These are phyloP conservation scores for Podarcis siculus DNA, from an alignment of 2,797 vertebrate species.

Conservation along the genomic window DNA sequence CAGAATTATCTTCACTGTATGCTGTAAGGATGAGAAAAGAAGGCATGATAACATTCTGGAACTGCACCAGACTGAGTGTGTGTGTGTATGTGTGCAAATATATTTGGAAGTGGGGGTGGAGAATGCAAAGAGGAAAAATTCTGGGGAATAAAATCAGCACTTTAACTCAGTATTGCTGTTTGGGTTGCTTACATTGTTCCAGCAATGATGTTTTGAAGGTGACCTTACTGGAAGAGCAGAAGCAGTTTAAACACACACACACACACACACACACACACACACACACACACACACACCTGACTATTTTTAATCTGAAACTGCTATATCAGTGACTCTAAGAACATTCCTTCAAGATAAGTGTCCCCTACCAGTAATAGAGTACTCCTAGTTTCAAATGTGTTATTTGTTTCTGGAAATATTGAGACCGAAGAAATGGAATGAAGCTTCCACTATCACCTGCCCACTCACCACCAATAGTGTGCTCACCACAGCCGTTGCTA, in stretches of 20 bases:
- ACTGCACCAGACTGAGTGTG: not conserved
- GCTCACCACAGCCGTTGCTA: too few species aligned
- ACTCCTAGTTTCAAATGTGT: too few species aligned
- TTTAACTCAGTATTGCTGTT: not conserved
- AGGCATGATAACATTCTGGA: not conserved
- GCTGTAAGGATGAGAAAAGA: constrained; percentile 73
- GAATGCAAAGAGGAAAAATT: not conserved
- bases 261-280: too few species aligned
- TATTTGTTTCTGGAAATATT: too few species aligned
- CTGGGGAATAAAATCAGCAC: not conserved
- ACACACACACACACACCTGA: not conserved
- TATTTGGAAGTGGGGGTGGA: not conserved
- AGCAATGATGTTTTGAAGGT: not conserved
- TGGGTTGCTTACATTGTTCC: not conserved
- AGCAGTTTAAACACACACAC: too few species aligned
- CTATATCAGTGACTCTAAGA: not conserved
- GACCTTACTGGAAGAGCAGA: not conserved
- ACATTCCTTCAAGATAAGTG: not conserved
- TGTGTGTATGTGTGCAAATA: not conserved
- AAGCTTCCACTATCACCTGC: too few species aligned
- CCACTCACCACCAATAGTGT: too few species aligned
- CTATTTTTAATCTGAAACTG: not conserved
- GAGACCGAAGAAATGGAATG: too few species aligned
- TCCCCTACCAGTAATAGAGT: too few species aligned
- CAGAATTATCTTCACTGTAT: constrained; percentile 86